phyloP scores from a whole-genome alignment of 2,113 vertebrate genomes.

The Brachyistius frenatus region DNA sequence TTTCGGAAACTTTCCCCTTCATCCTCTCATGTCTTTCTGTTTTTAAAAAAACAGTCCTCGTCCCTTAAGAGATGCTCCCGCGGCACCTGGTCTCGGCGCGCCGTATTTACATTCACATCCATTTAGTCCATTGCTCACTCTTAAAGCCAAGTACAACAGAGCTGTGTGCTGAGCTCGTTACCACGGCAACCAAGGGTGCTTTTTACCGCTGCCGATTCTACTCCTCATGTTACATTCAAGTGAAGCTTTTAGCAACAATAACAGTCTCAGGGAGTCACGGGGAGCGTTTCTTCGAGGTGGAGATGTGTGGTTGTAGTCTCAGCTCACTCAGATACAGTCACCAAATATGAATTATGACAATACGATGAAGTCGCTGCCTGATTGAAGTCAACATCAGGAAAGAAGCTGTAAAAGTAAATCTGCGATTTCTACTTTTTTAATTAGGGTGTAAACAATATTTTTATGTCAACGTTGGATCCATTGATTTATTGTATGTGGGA shows the following conservation, averaged over 20 bases:
- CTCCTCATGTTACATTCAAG: slow-evolving; percentile 57
- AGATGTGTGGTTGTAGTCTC: slow-evolving; percentile 12
- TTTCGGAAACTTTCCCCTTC: neutral
- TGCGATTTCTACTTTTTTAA: neutral
- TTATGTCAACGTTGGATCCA: no score
- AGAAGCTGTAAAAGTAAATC: slow-evolving; percentile 3
- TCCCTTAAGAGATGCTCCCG: slow-evolving; percentile 59
- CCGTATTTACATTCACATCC: slow-evolving; percentile 83
- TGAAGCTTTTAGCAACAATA: slow-evolving; percentile 40
- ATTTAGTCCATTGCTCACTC: slow-evolving; percentile 79
- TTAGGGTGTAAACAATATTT: no score
- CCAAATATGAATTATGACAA: slow-evolving; percentile 28
- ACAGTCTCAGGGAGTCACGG: slow-evolving; percentile 3
- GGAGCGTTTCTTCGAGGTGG: neutral
- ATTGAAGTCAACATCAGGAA: no score
- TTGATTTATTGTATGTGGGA: no score
- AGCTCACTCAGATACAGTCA: slow-evolving; percentile 18
- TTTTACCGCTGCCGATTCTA: slow-evolving; percentile 51
- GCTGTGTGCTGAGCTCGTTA: slow-evolving; percentile 46
- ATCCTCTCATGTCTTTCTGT: slow-evolving; percentile 26
- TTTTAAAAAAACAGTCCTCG: slow-evolving; percentile 13
- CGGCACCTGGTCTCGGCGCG: slow-evolving; percentile 58
- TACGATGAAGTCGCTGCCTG: neutral
- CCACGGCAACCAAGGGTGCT: slow-evolving; percentile 60
- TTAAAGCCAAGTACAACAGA: slow-evolving; percentile 60